Evolutionary conservation across 2,113 vertebrate genomes (phyloP).

Genomic region (Nycticryphes semicollaris): DNA sequence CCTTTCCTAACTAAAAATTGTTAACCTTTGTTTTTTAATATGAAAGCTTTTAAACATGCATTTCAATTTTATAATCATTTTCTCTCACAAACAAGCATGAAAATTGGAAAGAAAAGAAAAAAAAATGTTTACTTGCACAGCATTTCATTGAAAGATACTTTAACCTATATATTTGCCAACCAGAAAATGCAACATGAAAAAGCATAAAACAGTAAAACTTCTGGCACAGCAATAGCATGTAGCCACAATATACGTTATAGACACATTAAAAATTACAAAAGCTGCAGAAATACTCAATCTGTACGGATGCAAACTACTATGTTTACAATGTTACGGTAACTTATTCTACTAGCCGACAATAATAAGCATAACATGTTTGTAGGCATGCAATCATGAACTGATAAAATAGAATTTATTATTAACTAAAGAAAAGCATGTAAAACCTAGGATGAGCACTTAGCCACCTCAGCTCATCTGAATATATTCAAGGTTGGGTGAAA

Average conservation of each 20-base stretch:
- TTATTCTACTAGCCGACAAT: constrained; percentile 76
- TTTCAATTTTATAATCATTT: background rate
- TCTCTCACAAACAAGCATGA: background rate
- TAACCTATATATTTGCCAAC: constrained; percentile 11
- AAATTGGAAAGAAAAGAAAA: background rate
- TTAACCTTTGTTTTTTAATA: constrained; percentile 18
- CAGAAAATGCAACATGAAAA: constrained; percentile 42
- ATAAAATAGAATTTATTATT: constrained; percentile 91
- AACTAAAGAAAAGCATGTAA: constrained; percentile 86
- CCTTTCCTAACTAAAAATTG: background rate
- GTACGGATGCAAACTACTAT: constrained; percentile 69
- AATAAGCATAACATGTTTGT: constrained; percentile 91
- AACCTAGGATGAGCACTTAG: constrained; percentile 87
- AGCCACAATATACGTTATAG: constrained; percentile 17
- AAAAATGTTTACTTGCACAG: background rate
- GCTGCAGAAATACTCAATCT: constrained; percentile 65
- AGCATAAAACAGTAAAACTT: constrained; percentile 46
- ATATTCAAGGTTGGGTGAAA: constrained; percentile 91
- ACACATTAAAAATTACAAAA: constrained; percentile 68
- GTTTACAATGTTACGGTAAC: constrained; percentile 80
- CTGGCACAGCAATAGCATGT: background rate
- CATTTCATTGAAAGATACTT: constrained; percentile 14
- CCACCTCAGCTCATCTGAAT: constrained; percentile 91
- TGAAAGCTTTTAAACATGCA: background rate
- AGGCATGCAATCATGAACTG: constrained; percentile 84